Evolutionary conservation across 64 coral and sea anemone species (phyloP), one percentile per base, ranked within the genome.

Genomic region (Stichodactyla mertensii): DNA sequence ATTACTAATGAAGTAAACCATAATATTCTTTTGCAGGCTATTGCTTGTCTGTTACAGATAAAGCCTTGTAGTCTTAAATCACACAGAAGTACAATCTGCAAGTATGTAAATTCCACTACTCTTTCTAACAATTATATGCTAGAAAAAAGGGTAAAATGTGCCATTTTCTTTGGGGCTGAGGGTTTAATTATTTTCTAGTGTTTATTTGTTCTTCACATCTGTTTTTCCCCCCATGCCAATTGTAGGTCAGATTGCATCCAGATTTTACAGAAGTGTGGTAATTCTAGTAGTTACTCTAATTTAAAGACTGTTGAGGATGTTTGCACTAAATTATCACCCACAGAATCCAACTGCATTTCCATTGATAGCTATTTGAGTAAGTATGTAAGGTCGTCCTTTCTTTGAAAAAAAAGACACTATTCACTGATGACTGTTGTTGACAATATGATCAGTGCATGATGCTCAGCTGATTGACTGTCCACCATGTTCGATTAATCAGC

Each of bases 1-100:
- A 45, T 45, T 64, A n/a, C 16, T 64, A 19, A 18, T 2, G 3
- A 19, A 7, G 19, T 66, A n/a, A 6, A 2, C 8, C 24, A 2
- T 13, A 11, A n/a, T 74, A 27, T 74, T 23, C 6, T 66, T 86
- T 13, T 86, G 36, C 45, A 95, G 93, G 91, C 94, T 11, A 93
- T 97, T 83, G 94, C 94, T 57, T 97, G 94, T 88, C 55, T 97
- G 9, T 88, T 97, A 64, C 94, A 97, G 52, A 93, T 97, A 22
- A 97, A 97, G 82, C 94, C 94, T 15, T 97, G 94, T 87, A 97
- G 88, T 79, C 36, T 92, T 16, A 89, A 89, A 28, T 93, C 94
- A 54, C 94, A 93, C 26, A 87, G 88, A 79, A 97, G 88, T 69
- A 97, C 94, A 18, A 97, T 97, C 53, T 97, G 94, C 77, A 97